Conservation (phyloP, 2,113 vertebrate genomes). For the Heterotilapia buettikoferi region DNA sequence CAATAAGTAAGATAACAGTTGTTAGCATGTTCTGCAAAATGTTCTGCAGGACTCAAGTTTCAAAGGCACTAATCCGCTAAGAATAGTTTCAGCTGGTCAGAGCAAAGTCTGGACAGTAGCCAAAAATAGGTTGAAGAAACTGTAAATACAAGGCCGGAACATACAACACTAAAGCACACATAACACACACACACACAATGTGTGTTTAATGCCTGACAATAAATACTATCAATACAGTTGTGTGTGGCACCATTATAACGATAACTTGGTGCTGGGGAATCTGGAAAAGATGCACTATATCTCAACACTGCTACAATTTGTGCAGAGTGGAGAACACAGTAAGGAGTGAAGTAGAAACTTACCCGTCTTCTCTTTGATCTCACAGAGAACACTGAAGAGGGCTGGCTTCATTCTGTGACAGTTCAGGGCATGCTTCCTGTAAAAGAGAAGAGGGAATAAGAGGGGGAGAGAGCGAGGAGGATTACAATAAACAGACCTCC, state of each 20-base stretch:
- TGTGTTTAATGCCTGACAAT: background rate
- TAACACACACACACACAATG: background rate
- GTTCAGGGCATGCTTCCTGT: constrained; percentile 87
- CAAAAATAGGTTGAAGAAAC: background rate
- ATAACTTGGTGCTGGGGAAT: background rate
- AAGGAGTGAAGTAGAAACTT: constrained; percentile 54
- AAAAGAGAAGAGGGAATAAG: constrained; percentile 45
- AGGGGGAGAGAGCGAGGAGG: constrained; percentile 30
- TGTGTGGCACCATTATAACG: background rate
- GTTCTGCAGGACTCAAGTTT: constrained; percentile 18
- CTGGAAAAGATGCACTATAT: constrained; percentile 2
- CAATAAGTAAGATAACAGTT: background rate
- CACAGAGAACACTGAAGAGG: constrained; percentile 90
- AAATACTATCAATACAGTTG: constrained; percentile 5
- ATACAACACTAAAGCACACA: background rate
- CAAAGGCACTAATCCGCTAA: constrained; percentile 8
- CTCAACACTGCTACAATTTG: constrained; percentile 10
- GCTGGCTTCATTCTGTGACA: constrained; percentile 91
- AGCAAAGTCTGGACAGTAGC: background rate
- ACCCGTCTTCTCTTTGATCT: constrained; percentile 94
- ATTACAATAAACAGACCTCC: constrained; percentile 47
- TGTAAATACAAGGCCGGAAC: background rate
- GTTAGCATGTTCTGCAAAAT: background rate
- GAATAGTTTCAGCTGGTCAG: constrained; percentile 12
- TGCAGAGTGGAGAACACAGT: constrained; percentile 16